Base-by-base conservation (phyloP, 2,797 vertebrate species). In the Syngnathus acus region DNA sequence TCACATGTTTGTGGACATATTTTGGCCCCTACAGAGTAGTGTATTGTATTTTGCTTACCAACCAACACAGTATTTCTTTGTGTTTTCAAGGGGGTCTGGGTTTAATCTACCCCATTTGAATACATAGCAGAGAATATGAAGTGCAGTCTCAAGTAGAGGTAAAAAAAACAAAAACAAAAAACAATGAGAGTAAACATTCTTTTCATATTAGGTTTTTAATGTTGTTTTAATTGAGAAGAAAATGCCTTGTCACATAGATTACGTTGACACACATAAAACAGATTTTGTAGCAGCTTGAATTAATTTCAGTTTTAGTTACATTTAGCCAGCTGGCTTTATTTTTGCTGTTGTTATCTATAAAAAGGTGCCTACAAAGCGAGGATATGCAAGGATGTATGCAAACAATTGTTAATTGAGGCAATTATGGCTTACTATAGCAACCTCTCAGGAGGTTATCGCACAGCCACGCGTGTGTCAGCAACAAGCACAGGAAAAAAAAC, bases 221-320 rank as follows among this genome's bases (percentile, higher is more conserved):
- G 71, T 87, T 88, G 84, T 82, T 87, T 88, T 84, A 83, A 84
- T 86, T 87, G 72, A 87, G 87, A 84, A 79, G 75, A 57, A 68
- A 78, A 74, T 77, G 73, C 76, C 63, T 57, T 68, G 76, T 78
- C 55, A 85, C 83, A 87, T 72, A 85, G 81, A 84, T 76, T 63
- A 80, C 70, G 69, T 78, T 53, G 69, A 79, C 79, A 85, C 69
- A 67, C 82, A 84, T 69, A 82, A 64, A 84, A 76, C 81, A 73
- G 21, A n/a, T 73, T 74, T 72, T 78, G 77, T 83, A 88, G 86
- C 87, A 91, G 87, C 88, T 86, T 77, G 78, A 59, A 21, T 61
- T 19, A 38, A 7, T 64, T 50, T 64, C 62, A 47, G 14, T 38
- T 64, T 50, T 47, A 37, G 26, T 50, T 37, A 50, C 43, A 38